These are phyloP conservation scores for Drosophila repleta DNA, from an alignment of 1,140 invertebrate species.

Conservation along the genomic window DNA sequence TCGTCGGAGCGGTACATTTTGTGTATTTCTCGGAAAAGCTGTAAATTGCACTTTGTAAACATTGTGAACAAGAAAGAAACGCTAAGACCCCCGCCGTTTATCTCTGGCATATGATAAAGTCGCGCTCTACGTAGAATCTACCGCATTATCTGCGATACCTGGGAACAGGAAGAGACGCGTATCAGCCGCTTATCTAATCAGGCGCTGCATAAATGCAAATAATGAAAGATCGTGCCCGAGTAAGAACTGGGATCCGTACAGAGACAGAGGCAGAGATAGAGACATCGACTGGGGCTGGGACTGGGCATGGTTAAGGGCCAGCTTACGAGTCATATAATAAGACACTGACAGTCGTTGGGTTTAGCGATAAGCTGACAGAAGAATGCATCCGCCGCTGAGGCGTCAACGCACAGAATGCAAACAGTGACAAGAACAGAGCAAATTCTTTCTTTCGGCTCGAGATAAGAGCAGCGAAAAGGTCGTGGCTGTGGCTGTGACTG, in stretches of 20 bases:
- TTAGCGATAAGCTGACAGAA: conserved; percentile 60
- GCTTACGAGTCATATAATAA: conserved; percentile 55
- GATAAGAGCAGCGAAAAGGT: conserved; percentile 64
- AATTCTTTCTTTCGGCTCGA: conserved; percentile 69
- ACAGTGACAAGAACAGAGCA: conserved; percentile 77
- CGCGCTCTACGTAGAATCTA: conserved; percentile 56
- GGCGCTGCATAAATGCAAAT: conserved; percentile 79
- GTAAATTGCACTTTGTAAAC: conserved; percentile 77
- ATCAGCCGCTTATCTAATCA: conserved; percentile 72
- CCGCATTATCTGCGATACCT: conserved; percentile 65
- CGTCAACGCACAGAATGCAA: conserved; percentile 55
- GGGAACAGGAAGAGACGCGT: conserved; percentile 73
- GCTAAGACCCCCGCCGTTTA: conserved; percentile 67
- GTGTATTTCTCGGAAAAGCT: conserved; percentile 76
- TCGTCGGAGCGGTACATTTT: conserved; percentile 54
- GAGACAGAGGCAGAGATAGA: background rate
- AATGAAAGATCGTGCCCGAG: conserved; percentile 60
- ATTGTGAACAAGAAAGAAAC: conserved; percentile 62
- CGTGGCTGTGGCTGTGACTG: too few relatives aligned
- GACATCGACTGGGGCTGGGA: conserved; percentile 1
- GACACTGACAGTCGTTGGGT: conserved; percentile 55
- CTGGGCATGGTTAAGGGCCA: conserved; percentile 10
- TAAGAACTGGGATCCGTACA: conserved; percentile 21
- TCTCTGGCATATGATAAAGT: conserved; percentile 64
- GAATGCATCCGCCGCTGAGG: conserved; percentile 69